Evolutionary conservation across 1,140 invertebrate species (phyloP), one percentile per base, ranked within the genome.

Genomic region (Cydia splendana): DNA sequence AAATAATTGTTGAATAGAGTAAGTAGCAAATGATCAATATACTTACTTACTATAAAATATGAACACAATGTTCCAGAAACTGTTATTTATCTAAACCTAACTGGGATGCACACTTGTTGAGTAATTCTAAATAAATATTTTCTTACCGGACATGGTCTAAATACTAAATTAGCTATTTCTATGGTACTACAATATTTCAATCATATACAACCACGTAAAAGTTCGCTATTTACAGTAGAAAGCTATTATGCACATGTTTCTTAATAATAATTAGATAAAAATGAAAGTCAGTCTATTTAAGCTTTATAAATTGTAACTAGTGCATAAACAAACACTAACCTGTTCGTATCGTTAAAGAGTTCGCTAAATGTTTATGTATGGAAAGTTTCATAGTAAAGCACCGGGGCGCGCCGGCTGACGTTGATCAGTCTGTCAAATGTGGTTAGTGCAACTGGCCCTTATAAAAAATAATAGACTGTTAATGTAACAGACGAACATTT

Each of bases 121-220:
- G 81, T 85, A 86, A 84, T 85, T 86, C 75, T 85, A 85, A 85
- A 81, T 65, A 81, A 82, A 79, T 86, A 84, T 84, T 82, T 85
- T 82, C 79, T 75, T 85, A 86, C 78, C 82, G 78, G 69, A 75
- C n/a, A 12, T 42, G 53, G 20, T 62, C 57, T 62, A 20, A 62
- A 20, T 20, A 62, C 18, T 10, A 62, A 62, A 62, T 62, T 62
- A 62, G 57, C 6, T 62, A 62, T 24, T 62, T 62, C 57, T 62
- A 62, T 62, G 57, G 57, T 62, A 24, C 20, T 62, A 24, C 10
- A 12, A 10, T 24, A 10, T 62, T 62, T 62, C 57, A 62, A 62
- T 62, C 20, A 12, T 62, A 12, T 62, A 62, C 18, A 62, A 62
- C 57, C 18, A 57, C 53, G 20, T 24, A 62, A 62, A 62, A 20